Evolutionary conservation across 2,888 invertebrate species (phyloP).

Genomic region (Lepidonotus clava): DNA sequence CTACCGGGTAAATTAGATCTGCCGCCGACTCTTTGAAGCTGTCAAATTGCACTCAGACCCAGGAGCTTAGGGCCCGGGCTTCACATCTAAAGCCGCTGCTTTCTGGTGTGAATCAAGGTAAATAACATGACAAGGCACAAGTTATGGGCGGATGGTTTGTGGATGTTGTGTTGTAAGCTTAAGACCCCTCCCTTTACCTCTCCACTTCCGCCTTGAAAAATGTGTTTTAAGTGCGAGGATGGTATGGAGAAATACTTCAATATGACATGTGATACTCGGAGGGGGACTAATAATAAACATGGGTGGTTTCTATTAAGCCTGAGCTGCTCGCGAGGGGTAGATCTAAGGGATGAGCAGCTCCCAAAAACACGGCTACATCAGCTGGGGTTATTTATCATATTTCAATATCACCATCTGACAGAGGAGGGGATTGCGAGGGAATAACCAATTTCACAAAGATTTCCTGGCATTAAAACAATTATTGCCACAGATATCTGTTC

Average conservation of each 20-base stretch:
- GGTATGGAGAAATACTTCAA: background rate
- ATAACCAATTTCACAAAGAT: too few relatives aligned
- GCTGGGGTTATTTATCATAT: background rate
- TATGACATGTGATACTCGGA: background rate
- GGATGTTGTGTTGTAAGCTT: too few relatives aligned
- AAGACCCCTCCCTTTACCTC: background rate
- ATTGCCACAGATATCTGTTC: background rate
- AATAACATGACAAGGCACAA: conserved; percentile 36
- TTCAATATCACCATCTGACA: background rate
- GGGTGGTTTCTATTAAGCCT: too few relatives aligned
- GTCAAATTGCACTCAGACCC: conserved; percentile 41
- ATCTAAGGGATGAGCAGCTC: too few relatives aligned
- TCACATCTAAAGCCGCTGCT: background rate
- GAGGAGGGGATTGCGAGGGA: background rate
- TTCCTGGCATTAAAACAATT: too few relatives aligned
- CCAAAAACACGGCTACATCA: too few relatives aligned
- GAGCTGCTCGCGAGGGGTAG: too few relatives aligned
- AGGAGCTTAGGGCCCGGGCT: background rate
- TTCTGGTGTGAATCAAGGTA: conserved; percentile 40
- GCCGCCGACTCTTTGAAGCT: conserved; percentile 21
- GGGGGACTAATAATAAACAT: conserved; percentile 21
- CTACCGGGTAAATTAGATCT: conserved; percentile 33
- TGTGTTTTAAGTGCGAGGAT: background rate
- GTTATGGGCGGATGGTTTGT: background rate
- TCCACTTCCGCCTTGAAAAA: background rate